phyloP scores from a whole-genome alignment of 2,113 vertebrate species.

The Tetrax tetrax region DNA sequence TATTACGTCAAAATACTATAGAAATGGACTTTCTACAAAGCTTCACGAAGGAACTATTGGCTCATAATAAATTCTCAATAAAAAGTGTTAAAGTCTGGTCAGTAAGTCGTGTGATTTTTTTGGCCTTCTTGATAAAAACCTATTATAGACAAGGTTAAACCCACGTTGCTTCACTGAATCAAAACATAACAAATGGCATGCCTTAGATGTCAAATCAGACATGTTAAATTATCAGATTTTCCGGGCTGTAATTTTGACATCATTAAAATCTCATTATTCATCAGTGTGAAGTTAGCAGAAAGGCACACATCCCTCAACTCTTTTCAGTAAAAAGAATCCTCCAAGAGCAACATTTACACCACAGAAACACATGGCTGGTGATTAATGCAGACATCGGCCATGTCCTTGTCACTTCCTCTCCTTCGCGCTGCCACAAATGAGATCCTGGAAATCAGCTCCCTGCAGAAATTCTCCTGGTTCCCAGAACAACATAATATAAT shows the following conservation, averaged over 20 bases:
- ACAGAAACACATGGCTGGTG: background rate
- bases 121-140: background rate
- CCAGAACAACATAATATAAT: background rate
- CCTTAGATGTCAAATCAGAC: background rate
- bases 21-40: background rate
- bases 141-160: background rate
- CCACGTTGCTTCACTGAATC: background rate
- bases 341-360: background rate
- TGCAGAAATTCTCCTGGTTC: background rate
- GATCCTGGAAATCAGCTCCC: background rate
- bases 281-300: background rate
- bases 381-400: background rate
- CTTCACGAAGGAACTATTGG: background rate
- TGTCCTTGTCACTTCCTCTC: background rate
- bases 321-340: background rate
- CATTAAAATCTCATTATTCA: background rate
- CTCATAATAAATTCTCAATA: slow-evolving; percentile 3
- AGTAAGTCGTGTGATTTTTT: background rate
- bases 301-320: background rate
- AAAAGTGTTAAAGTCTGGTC: background rate
- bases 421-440: background rate
- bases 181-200: background rate
- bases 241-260: background rate
- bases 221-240: background rate
- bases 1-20: background rate